Percentiles rank a stretch among this genome's conserved stretches.
Conservation (phyloP, 2,113 vertebrate species). For the Alethe castanea region DNA sequence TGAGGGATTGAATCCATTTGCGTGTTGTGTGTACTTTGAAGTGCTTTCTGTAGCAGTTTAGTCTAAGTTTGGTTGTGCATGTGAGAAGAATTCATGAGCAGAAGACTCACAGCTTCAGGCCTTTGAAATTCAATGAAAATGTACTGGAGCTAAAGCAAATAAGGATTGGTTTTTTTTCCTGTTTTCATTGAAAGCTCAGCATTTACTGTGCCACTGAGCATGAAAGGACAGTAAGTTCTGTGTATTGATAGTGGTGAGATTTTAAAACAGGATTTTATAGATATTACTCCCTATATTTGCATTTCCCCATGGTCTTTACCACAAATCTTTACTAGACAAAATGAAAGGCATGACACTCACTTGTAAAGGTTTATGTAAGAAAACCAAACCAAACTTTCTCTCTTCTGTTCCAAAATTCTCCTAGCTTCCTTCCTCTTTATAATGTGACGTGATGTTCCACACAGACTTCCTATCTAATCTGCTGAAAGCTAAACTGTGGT, state of each 20-base stretch:
- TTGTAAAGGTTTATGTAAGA: not conserved
- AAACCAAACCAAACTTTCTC: not conserved
- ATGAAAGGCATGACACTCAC: not conserved
- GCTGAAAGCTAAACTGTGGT: not conserved
- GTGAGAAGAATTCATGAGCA: not conserved
- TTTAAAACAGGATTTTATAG: slow-evolving; percentile 1
- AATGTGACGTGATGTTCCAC: not conserved
- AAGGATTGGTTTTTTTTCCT: not conserved
- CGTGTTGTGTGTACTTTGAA: accelerated
- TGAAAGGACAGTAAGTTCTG: not conserved
- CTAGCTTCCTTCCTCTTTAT: slow-evolving; percentile 17
- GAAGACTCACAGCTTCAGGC: not conserved
- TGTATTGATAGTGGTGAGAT: not conserved
- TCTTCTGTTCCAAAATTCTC: not conserved
- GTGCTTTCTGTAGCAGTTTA: not conserved
- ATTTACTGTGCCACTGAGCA: not conserved
- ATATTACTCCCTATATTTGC: not conserved
- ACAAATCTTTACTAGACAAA: not conserved
- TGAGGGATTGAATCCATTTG: not conserved
- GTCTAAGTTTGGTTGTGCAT: not conserved
- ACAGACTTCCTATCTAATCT: not conserved
- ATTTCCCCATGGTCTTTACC: not conserved
- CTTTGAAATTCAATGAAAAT: not conserved
- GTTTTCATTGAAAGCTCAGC: slow-evolving; percentile 52
- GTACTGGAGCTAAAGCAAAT: not conserved